A percentile compares a stretch with the other conserved stretches of the same genome.
phyloP scores from a whole-genome alignment of 2,113 vertebrate genomes.

The Scomber japonicus region DNA sequence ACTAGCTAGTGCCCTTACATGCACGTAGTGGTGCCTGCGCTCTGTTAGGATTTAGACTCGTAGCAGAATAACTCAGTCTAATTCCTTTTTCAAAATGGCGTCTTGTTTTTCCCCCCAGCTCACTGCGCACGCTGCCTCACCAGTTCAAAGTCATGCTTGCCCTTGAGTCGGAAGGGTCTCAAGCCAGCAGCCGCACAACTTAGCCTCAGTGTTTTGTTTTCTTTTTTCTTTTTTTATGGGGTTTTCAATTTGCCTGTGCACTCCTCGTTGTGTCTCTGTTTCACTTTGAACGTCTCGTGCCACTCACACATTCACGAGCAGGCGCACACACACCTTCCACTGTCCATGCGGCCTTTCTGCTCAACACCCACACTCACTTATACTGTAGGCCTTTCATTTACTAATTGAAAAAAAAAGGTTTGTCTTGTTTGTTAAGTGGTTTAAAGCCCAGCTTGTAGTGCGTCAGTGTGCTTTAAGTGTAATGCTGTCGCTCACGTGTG shows the following conservation, averaged over 20 bases:
- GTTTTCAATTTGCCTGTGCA: slow-evolving; percentile 29
- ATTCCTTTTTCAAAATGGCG: slow-evolving; percentile 83
- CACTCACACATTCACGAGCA: slow-evolving; percentile 35
- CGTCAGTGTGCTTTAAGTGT: slow-evolving; percentile 17
- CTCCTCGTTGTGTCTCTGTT: slow-evolving; percentile 50
- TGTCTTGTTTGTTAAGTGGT: slow-evolving; percentile 30
- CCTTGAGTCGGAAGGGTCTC: slow-evolving; percentile 64
- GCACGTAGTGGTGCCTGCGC: slow-evolving; percentile 54
- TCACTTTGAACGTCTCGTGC: slow-evolving; percentile 58
- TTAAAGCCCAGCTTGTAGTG: slow-evolving; percentile 31
- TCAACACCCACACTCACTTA: slow-evolving; percentile 44
- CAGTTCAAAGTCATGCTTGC: slow-evolving; percentile 68
- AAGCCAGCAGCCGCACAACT: slow-evolving; percentile 59
- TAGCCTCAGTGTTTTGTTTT: slow-evolving; percentile 34
- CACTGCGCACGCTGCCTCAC: slow-evolving; percentile 68
- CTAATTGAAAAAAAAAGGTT: slow-evolving; percentile 37
- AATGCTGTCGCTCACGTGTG: background rate
- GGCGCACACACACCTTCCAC: slow-evolving; percentile 56
- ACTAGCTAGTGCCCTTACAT: slow-evolving; percentile 60
- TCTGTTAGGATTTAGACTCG: slow-evolving; percentile 66
- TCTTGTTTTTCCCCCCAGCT: slow-evolving; percentile 77
- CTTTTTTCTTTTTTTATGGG: slow-evolving; percentile 2
- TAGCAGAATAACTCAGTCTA: slow-evolving; percentile 72
- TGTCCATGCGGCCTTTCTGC: slow-evolving; percentile 51
- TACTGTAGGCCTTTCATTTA: slow-evolving; percentile 41